These are phyloP conservation scores for Megamerina dolium DNA, from an alignment of 2,888 invertebrate genomes.

Conservation along the genomic window DNA sequence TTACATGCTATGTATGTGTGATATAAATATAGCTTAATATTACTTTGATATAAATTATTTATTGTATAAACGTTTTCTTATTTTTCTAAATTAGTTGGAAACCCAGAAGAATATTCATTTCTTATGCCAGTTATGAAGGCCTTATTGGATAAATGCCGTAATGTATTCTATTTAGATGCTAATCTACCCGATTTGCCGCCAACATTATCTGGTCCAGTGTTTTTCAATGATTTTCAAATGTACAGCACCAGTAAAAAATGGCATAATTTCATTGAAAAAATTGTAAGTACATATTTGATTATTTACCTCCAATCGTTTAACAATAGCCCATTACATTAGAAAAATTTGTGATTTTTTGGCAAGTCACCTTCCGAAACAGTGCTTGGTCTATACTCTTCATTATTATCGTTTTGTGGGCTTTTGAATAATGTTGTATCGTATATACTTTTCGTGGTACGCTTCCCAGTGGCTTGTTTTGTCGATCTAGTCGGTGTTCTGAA, in stretches of 20 bases:
- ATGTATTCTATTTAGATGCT: conserved; percentile 41
- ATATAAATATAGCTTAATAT: neutral
- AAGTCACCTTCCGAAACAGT: conserved; percentile 26
- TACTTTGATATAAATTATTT: too few relatives aligned
- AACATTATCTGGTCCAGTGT: conserved; percentile 53
- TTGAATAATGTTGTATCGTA: conserved; percentile 44
- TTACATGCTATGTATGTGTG: neutral
- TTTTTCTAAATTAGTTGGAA: conserved; percentile 40
- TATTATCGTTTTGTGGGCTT: conserved; percentile 32
- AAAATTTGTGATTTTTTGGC: conserved; percentile 46
- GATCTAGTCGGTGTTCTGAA: conserved; percentile 4
- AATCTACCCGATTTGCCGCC: conserved; percentile 52
- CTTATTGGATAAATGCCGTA: conserved; percentile 53
- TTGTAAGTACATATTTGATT: conserved; percentile 42
- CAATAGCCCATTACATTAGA: too few relatives aligned
- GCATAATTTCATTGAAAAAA: conserved; percentile 52
- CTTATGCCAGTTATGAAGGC: conserved; percentile 59
- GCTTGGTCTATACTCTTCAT: conserved; percentile 25
- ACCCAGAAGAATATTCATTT: conserved; percentile 57
- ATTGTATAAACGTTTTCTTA: neutral
- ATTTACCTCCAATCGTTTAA: conserved; percentile 13
- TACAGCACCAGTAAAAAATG: conserved; percentile 55
- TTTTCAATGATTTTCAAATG: conserved; percentile 57
- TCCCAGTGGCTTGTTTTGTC: conserved; percentile 11
- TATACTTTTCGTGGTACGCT: conserved; percentile 40